Evolutionary conservation across 2,888 invertebrate genomes (phyloP).

Genomic region (Drosophila pullipes): DNA sequence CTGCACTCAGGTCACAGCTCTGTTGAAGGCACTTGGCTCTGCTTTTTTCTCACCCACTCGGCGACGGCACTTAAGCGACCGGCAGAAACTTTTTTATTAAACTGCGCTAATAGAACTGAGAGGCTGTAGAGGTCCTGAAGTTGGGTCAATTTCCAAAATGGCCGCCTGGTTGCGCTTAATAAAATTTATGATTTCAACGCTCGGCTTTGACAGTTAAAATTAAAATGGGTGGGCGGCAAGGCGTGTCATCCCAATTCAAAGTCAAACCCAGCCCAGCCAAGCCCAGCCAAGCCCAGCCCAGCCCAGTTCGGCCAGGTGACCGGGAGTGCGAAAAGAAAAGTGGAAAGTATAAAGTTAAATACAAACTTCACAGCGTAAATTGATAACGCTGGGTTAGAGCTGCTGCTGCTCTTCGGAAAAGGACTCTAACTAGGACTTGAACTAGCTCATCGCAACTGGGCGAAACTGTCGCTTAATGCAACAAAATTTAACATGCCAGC

Average conservation of each 20-base stretch:
- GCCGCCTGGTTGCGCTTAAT: conserved; percentile 82
- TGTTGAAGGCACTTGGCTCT: not conserved
- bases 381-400: conserved; percentile 65
- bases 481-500: conserved; percentile 55
- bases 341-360: conserved; percentile 80
- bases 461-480: conserved; percentile 71
- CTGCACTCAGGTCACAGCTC: not conserved
- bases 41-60: conserved; percentile 20
- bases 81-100: conserved; percentile 78
- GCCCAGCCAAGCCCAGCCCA: not conserved
- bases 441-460: conserved; percentile 34
- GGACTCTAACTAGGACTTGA: conserved; percentile 13
- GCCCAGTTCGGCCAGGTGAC: conserved; percentile 21
- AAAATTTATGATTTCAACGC: conserved; percentile 82
- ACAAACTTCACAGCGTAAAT: conserved; percentile 80
- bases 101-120: conserved; percentile 75
- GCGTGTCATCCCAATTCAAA: conserved; percentile 21
- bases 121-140: conserved; percentile 42
- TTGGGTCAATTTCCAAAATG: conserved; percentile 78
- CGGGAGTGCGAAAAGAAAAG: conserved; percentile 46
- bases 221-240: conserved; percentile 70
- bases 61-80: conserved; percentile 68
- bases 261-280: not conserved
- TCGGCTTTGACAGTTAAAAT: conserved; percentile 81
- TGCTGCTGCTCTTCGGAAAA: not conserved